Conservation (phyloP, 2,797 vertebrate genomes). For the Rhyacichthys aspro region DNA sequence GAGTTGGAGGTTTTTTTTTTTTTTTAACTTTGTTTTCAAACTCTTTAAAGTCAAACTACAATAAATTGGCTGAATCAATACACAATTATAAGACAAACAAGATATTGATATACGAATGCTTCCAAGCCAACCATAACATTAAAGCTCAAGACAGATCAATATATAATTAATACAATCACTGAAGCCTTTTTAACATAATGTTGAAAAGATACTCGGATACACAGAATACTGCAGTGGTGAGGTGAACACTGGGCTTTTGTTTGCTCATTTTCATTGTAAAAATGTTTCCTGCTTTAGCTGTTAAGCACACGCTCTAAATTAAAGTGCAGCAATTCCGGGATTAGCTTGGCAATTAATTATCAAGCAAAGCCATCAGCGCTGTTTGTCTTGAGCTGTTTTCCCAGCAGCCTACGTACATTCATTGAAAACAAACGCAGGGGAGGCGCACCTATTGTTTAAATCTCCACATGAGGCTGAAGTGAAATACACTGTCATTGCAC, state of each 20-base stretch:
- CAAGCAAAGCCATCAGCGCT: slow-evolving; percentile 35
- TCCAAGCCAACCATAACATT: slow-evolving; percentile 63
- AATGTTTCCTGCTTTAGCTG: slow-evolving; percentile 15
- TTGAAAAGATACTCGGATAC: neutral
- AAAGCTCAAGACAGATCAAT: slow-evolving; percentile 69
- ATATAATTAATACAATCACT: slow-evolving; percentile 63
- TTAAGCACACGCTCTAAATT: slow-evolving; percentile 21
- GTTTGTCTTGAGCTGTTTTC: slow-evolving; percentile 37
- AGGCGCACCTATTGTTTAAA: slow-evolving; percentile 13
- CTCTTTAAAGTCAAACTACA: slow-evolving; percentile 34
- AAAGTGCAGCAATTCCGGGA: slow-evolving; percentile 27
- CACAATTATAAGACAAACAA: slow-evolving; percentile 79
- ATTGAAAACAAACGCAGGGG: slow-evolving; percentile 13
- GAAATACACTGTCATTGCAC: slow-evolving; percentile 25
- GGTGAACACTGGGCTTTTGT: neutral
- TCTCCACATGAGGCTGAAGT: slow-evolving; percentile 4
- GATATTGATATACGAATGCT: slow-evolving; percentile 76
- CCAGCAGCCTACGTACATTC: slow-evolving; percentile 34
- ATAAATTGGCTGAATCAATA: slow-evolving; percentile 73
- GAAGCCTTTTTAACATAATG: slow-evolving; percentile 13
- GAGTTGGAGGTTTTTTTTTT: slow-evolving; percentile 9
- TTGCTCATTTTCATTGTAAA: slow-evolving; percentile 13
- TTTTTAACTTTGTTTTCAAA: slow-evolving; percentile 26
- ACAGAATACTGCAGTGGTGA: neutral
- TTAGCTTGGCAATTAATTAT: slow-evolving; percentile 52